Percentiles rank a stretch among this genome's conserved stretches.
phyloP scores from a whole-genome alignment of 2,113 vertebrate genomes.

The Galemys pyrenaicus region DNA sequence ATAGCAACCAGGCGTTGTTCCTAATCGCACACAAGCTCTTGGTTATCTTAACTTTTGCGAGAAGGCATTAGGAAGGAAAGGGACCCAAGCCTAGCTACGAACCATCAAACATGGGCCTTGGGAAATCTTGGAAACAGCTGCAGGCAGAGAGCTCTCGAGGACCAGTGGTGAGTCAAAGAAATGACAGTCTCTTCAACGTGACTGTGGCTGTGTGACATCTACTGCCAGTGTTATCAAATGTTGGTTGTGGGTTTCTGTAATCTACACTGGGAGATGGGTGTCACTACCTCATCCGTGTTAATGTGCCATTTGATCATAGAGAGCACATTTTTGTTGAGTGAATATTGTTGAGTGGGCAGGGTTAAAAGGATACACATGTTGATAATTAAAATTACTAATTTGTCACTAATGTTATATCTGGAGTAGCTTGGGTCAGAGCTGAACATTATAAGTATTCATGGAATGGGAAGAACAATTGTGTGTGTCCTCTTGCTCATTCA shows the following conservation, averaged over 20 bases:
- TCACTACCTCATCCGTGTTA: not conserved
- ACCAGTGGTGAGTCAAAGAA: slow-evolving; percentile 24
- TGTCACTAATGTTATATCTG: not conserved
- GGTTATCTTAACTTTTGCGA: not conserved
- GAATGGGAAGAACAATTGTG: not conserved
- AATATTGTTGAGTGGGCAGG: not conserved
- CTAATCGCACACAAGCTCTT: not conserved
- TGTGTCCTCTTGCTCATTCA: not conserved
- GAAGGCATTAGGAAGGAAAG: not conserved
- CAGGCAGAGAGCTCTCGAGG: not conserved
- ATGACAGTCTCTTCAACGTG: not conserved
- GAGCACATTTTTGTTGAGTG: not conserved
- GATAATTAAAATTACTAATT: not conserved
- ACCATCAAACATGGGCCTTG: not conserved
- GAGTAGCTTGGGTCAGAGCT: not conserved
- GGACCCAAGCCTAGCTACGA: not conserved
- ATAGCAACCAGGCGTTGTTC: not conserved
- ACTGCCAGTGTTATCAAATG: not conserved
- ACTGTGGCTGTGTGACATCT: not conserved
- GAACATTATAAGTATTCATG: not conserved
- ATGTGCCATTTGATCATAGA: not conserved
- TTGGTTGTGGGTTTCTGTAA: not conserved
- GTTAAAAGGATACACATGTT: not conserved
- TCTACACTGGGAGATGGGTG: not conserved
- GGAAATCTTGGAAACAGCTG: not conserved